phyloP scores from a whole-genome alignment of 1,140 invertebrate genomes.

The Magallana gigas region DNA sequence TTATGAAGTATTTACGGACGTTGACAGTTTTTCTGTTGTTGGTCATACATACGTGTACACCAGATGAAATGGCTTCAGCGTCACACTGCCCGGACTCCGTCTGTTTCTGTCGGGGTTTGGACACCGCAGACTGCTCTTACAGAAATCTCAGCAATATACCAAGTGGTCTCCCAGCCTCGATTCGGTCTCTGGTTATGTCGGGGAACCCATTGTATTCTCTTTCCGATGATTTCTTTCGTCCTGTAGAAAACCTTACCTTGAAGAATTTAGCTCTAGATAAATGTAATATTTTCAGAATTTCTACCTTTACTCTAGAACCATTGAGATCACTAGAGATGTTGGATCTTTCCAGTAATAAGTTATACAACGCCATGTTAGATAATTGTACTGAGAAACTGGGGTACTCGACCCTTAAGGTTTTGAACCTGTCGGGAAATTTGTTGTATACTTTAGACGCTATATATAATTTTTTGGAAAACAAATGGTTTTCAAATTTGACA shows the following conservation, averaged over 20 bases:
- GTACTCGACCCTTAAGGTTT: neutral
- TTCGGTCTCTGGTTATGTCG: neutral
- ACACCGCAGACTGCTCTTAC: neutral
- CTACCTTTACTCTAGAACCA: neutral
- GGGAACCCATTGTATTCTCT: neutral
- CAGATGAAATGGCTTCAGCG: too few species aligned
- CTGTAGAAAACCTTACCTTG: neutral
- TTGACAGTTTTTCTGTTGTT: too few species aligned
- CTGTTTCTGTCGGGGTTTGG: neutral
- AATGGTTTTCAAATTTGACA: neutral
- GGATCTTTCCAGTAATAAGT: slow-evolving; percentile 31
- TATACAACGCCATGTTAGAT: neutral
- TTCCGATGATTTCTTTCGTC: neutral
- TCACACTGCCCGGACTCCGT: neutral
- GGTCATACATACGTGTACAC: too few species aligned
- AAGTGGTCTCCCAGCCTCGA: neutral
- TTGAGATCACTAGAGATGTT: neutral
- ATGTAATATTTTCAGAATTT: slow-evolving; percentile 20
- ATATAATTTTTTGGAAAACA: neutral
- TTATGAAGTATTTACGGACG: too few species aligned
- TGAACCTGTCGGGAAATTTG: slow-evolving; percentile 20
- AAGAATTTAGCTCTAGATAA: neutral
- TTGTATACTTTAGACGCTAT: neutral
- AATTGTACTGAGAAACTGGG: neutral
- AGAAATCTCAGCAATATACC: neutral